A percentile compares a stretch with the other conserved stretches of the same genome.
phyloP scores from a whole-genome alignment of 2,888 invertebrate species.

The Hyposoter didymator region DNA sequence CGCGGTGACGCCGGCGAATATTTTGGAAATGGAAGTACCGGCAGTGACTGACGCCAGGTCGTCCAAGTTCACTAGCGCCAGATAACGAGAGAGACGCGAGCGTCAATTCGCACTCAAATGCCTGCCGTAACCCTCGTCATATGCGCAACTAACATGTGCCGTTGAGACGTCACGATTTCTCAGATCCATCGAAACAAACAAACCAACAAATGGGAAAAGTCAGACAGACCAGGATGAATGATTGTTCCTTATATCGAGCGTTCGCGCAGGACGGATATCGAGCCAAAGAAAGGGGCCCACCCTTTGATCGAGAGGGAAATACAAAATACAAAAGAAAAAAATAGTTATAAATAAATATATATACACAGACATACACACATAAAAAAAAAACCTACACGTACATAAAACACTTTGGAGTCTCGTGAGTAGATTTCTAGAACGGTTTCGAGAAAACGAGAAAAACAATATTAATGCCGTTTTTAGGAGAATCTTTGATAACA shows the following conservation, averaged over 20 bases:
- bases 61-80: slow-evolving; percentile 81
- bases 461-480: slow-evolving; percentile 33
- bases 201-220: background rate
- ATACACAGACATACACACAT: background rate
- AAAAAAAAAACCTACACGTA: background rate
- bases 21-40: slow-evolving; percentile 86
- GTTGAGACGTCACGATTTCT: slow-evolving; percentile 71
- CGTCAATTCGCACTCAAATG: slow-evolving; percentile 75
- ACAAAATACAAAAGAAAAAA: slow-evolving; percentile 11
- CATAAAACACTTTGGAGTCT: slow-evolving; percentile 22
- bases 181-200: slow-evolving; percentile 1
- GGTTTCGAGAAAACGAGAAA: slow-evolving; percentile 22
- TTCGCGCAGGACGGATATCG: slow-evolving; percentile 30
- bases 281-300: slow-evolving; percentile 31
- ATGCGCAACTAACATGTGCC: slow-evolving; percentile 76
- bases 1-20: slow-evolving; percentile 97
- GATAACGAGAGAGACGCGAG: slow-evolving; percentile 73
- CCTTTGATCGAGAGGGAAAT: slow-evolving; percentile 27
- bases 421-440: slow-evolving; percentile 38
- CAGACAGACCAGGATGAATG: slow-evolving; percentile 12
- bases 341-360: slow-evolving; percentile 4
- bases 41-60: slow-evolving; percentile 81
- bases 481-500: slow-evolving; percentile 34
- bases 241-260: slow-evolving; percentile 33
- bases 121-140: slow-evolving; percentile 78